A percentile compares a stretch with the other conserved stretches of the same genome.
Conservation (phyloP, 2,888 invertebrate species). For the Micropterix aruncella region DNA sequence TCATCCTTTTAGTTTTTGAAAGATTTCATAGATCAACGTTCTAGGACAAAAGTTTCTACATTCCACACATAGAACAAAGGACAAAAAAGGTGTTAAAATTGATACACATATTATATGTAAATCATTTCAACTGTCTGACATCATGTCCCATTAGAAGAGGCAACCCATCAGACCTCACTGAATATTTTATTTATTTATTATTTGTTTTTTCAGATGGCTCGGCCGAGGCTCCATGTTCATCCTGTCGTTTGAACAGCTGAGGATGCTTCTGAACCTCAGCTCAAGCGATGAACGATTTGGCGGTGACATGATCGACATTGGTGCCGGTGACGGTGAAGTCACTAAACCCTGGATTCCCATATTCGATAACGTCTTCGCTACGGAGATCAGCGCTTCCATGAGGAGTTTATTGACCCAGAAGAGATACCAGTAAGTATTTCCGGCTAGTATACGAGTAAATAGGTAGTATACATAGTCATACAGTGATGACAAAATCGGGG, state of each 20-base stretch:
- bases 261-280: constrained; percentile 12
- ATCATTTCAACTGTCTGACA: too few relatives aligned
- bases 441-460: not conserved
- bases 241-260: constrained; percentile 60
- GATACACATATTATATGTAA: too few relatives aligned
- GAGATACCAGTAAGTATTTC: constrained; percentile 57
- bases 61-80: too few relatives aligned
- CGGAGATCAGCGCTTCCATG: constrained; percentile 89
- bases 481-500: too few relatives aligned
- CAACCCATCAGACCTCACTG: too few relatives aligned
- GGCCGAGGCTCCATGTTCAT: constrained; percentile 96
- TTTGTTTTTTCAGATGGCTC: constrained; percentile 62
- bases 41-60: too few relatives aligned
- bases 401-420: constrained; percentile 58
- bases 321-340: constrained; percentile 93
- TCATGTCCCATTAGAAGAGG: too few relatives aligned
- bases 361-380: constrained; percentile 66
- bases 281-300: constrained; percentile 14
- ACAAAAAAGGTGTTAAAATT: too few relatives aligned
- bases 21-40: too few relatives aligned
- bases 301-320: constrained; percentile 64
- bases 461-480: too few relatives aligned
- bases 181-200: too few relatives aligned
- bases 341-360: constrained; percentile 65
- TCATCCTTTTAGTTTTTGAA: too few relatives aligned